These are phyloP conservation scores for Oreochromis mossambicus DNA, from an alignment of 2,797 vertebrate genomes.

Conservation along the genomic window DNA sequence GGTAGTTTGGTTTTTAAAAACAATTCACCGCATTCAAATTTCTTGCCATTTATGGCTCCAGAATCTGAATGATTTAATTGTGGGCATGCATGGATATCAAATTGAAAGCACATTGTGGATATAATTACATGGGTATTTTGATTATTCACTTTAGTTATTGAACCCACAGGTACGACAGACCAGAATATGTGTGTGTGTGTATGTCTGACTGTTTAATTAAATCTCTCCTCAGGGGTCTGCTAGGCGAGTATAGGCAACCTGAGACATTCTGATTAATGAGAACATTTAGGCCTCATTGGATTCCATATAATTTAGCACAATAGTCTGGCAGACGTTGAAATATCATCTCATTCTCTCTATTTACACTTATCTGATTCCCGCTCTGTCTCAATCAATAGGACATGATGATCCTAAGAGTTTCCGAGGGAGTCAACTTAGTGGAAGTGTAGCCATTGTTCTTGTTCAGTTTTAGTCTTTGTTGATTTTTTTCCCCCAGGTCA, in stretches of 20 bases:
- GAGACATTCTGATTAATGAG: conserved; percentile 74
- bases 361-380: conserved; percentile 63
- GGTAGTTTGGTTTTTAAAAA: not conserved
- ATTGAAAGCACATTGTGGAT: not conserved
- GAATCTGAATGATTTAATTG: not conserved
- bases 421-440: conserved; percentile 8
- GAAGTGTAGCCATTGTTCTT: conserved; percentile 6
- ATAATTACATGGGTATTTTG: conserved; percentile 15
- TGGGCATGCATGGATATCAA: not conserved
- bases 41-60: not conserved
- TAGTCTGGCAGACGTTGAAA: conserved; percentile 63
- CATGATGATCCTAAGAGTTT: conserved; percentile 36
- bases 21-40: not conserved
- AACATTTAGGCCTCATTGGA: conserved; percentile 66
- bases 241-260: conserved; percentile 31
- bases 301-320: conserved; percentile 58
- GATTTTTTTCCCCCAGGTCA: conserved; percentile 72
- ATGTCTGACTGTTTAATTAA: conserved; percentile 65
- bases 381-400: conserved; percentile 65
- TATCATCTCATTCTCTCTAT: conserved; percentile 66
- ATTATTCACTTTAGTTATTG: conserved; percentile 37
- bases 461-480: conserved; percentile 24
- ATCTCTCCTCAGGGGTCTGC: conserved; percentile 55
- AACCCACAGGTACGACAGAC: conserved; percentile 22
- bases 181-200: conserved; percentile 7